Evolutionary conservation across 2,797 vertebrate genomes (phyloP), one percentile per base, ranked within the genome.

Genomic region (Schizopygopsis pylzovi): DNA sequence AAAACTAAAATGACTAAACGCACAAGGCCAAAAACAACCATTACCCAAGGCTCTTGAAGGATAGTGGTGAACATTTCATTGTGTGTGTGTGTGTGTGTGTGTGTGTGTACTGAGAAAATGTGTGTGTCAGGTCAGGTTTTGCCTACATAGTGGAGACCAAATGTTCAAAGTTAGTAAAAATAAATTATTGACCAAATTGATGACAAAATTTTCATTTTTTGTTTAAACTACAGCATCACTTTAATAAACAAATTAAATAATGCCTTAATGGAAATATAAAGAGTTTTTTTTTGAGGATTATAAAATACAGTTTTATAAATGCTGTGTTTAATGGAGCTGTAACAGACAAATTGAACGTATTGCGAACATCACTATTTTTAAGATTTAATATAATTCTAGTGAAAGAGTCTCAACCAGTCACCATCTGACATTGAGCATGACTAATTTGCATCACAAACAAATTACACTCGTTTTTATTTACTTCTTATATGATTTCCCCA

Each of bases 401-500:
- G 41, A 63, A 43, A 45, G 33, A 43, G 20, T 20, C 75, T 59
- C 12, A 79, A 11, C 22, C 8, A 11, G 39, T 45, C 56, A 47
- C 16, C 59, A 61, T 61, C 59, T 25, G 11, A 61, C 33, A 68
- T 10, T n/a, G 22, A 52, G 63, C 63, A 52, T 39, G 28, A 67
- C 61, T 80, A 65, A 22, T 67, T 71, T 3, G 6, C 20, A 77
- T 78, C 15, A 33, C 47, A 43, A 84, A 68, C 63, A 70, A 33
- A 72, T 71, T 75, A 54, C 10, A 76, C 16, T 67, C 5, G 54
- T 59, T 82, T 85, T 75, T 82, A 86, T 79, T 82, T 85, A 65
- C 67, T 47, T 49, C 12, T 85, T 52, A 67, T 45, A 15, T 41
- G 20, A 87, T 67, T 68, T 82, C n/a, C 81, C 45, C 33, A 71